Conservation (phyloP, 1,140 invertebrate genomes). For the Megathymus violae region DNA sequence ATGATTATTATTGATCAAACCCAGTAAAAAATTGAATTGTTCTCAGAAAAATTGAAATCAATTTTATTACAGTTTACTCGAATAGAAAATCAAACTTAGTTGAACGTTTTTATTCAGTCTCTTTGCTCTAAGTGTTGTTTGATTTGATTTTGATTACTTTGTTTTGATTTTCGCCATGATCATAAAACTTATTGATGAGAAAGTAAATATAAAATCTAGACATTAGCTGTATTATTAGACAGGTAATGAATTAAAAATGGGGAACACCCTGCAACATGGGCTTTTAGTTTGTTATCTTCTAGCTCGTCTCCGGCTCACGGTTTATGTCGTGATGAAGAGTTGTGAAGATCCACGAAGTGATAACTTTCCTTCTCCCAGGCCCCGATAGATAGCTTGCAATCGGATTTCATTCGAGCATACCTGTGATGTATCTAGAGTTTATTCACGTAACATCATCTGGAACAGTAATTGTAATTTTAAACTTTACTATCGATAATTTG, state of each 20-base stretch:
- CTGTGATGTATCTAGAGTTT: slow-evolving; percentile 8
- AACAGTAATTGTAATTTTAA: neutral
- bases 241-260: slow-evolving; percentile 24
- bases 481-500: neutral
- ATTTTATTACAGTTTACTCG: too few species aligned
- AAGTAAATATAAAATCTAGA: slow-evolving; percentile 9
- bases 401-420: slow-evolving; percentile 19
- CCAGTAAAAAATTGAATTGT: too few species aligned
- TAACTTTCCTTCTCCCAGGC: slow-evolving; percentile 56
- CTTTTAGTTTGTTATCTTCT: slow-evolving; percentile 39
- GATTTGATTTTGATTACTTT: too few species aligned
- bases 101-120: too few species aligned
- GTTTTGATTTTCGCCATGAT: too few species aligned
- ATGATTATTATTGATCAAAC: too few species aligned
- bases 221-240: slow-evolving; percentile 12
- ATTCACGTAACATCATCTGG: neutral
- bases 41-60: too few species aligned
- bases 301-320: slow-evolving; percentile 64
- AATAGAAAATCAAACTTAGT: too few species aligned
- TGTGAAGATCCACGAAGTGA: slow-evolving; percentile 72
- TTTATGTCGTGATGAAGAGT: slow-evolving; percentile 60
- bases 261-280: slow-evolving; percentile 27
- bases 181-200: too few species aligned
- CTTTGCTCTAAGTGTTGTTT: too few species aligned
- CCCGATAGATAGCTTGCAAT: slow-evolving; percentile 18